Evolutionary conservation across 2,113 vertebrate species (phyloP), one percentile per base, ranked within the genome.

Genomic region (Xenopus borealis): DNA sequence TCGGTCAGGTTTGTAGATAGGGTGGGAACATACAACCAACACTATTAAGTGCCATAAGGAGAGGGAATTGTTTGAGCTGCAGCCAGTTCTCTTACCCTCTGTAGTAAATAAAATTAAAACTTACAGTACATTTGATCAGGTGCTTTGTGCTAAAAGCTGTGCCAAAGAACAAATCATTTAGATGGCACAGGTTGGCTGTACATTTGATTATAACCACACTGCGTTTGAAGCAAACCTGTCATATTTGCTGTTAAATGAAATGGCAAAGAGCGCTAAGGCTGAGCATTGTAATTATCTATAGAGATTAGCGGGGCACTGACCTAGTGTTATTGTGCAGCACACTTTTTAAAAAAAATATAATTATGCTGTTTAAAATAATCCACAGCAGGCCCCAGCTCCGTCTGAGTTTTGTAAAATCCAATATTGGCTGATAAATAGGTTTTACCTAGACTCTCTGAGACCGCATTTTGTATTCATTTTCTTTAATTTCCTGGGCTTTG

Each of bases 311-410:
- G 55, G n/a, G 55, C 55, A 58, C 16, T 58, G 55, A 58, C 18
- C 55, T n/a, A 58, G 17, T 58, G 55, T 58, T 58, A 58, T n/a
- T 58, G 16, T 58, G 55, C 55, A 58, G 18, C 50, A 53, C 50
- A 53, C 55, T 58, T 58, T 18, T 10, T 58, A 17, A 58, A 19
- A 17, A 57, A 18, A 58, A 18, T 58, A 58, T 58, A 18, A 58
- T 58, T 58, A 58, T 4, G 3, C 55, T 12, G 55, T 58, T 58
- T 58, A 58, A 58, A 58, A 58, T 58, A 58, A 18, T 58, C 8
- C 47, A 50, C 11, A 16, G 47, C 47, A 58, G 16, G 55, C 17
- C 55, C 10, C 55, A 11, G 10, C 18, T 58, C 55, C n/a, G 7
- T 8, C 18, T 58, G 55, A 58, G 18, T 13, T 58, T 6, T 58